Evolutionary conservation across 2,797 vertebrate species (phyloP), one percentile per base, ranked within the genome.

Genomic region (Bovichtus variegatus): DNA sequence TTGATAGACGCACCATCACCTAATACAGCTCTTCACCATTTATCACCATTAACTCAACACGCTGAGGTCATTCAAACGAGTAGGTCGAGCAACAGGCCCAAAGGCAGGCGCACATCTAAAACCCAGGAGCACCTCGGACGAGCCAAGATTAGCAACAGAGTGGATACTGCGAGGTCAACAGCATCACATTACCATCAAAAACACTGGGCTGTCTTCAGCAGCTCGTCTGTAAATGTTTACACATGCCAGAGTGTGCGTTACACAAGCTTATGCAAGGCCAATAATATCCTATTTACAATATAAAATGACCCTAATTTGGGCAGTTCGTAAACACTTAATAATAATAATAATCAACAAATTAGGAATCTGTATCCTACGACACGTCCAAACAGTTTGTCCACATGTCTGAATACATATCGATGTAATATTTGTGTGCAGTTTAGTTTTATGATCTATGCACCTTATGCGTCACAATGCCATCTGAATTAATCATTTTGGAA

Each of bases 101-200:
- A 50, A 71, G 71, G 64, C 72, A 64, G 54, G 10, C 9, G 12
- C 63, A 73, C 3, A 25, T 72, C 54, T 50, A 19, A 64, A 12
- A 58, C 0, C 5, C 7, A 58, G 25, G 44, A 27, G 36, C 25
- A 68, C 21, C 62, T 74, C 68, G 77, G 51, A 80, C 1, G 13
- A 49, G 71, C 88, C 54, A 10, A 82, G 76, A 83, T 91, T 93
- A 93, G 90, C 68, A 68, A 29, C 29, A 0, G 71, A 78, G 71
- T 1, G 0, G 78, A 91, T 74, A 77, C 61, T 43, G 51, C 6
- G 53, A 60, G 46, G 81, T 85, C 47, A 23, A 38, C 72, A 27
- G 81, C 69, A 57, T 93, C 81, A 21, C 5, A 11, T 92, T 86
- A 82, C 91, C 11, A 44, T 71, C 62, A 60, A 64, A 86, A 83